Percentiles rank a stretch among this genome's conserved stretches.
phyloP scores from a whole-genome alignment of 2,888 invertebrate species.

The Melangyna quadrimaculata region DNA sequence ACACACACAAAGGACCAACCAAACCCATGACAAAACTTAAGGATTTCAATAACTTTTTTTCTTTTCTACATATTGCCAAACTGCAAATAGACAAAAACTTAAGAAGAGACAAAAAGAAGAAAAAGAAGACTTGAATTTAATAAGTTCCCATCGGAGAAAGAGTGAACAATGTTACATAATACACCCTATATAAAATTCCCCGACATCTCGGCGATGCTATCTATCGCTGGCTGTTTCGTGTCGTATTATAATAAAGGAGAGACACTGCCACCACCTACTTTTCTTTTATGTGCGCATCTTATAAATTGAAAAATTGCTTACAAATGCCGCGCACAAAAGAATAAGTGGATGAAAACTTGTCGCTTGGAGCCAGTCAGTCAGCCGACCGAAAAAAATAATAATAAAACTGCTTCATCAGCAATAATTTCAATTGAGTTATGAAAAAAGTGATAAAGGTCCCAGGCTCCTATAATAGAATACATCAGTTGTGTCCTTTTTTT shows the following conservation, averaged over 20 bases:
- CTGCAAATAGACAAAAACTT: constrained; percentile 15
- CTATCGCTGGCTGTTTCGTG: too few species aligned
- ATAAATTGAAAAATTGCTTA: constrained; percentile 54
- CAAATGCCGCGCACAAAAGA: constrained; percentile 39
- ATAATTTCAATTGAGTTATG: constrained; percentile 31
- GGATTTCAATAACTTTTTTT: constrained; percentile 17
- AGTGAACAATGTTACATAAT: constrained; percentile 9
- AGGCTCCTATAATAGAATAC: too few species aligned
- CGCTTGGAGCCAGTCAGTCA: constrained; percentile 4
- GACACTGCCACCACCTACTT: constrained; percentile 15
- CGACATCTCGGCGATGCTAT: background rate
- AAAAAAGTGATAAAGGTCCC: constrained; percentile 19
- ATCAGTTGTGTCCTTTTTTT: constrained; percentile 7
- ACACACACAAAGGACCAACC: background rate
- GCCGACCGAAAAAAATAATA: background rate
- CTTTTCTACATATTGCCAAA: background rate
- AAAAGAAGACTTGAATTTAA: background rate
- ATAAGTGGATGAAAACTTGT: constrained; percentile 45
- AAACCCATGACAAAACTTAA: constrained; percentile 4
- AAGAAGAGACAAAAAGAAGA: background rate
- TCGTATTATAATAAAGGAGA: too few species aligned
- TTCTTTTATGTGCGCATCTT: constrained; percentile 22
- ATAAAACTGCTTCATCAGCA: constrained; percentile 30
- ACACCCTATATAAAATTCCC: constrained; percentile 13
- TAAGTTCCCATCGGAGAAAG: too few species aligned